Conservation (phyloP, 2,797 vertebrate species). For the Enteromius viviparus region DNA sequence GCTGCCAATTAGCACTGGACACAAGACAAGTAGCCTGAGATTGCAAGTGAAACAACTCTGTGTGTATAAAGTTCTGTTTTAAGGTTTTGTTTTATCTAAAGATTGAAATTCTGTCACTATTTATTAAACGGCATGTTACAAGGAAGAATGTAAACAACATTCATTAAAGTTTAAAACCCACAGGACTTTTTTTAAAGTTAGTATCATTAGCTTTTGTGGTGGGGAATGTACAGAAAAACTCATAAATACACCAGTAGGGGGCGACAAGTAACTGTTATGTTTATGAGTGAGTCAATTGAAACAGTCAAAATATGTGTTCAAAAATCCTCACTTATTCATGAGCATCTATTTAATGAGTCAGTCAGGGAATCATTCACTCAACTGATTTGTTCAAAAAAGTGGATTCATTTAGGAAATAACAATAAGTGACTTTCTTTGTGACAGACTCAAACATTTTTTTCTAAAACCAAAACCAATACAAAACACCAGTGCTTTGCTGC, state of each 20-base stretch:
- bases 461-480: not conserved
- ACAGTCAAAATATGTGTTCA: not conserved
- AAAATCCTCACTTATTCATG: not conserved
- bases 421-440: not conserved
- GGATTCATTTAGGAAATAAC: not conserved
- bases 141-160: not conserved
- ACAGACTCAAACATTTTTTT: not conserved
- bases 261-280: not conserved
- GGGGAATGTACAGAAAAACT: not conserved
- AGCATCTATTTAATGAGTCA: not conserved
- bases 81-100: not conserved
- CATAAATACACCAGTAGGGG: not conserved
- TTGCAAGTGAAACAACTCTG: not conserved
- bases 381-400: not conserved
- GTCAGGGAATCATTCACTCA: not conserved
- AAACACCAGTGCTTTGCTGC: not conserved
- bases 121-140: not conserved
- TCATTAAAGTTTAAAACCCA: not conserved
- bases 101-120: not conserved
- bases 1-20: conserved; percentile 44
- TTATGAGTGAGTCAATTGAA: not conserved
- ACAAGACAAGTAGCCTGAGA: not conserved
- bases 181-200: not conserved
- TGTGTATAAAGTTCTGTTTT: not conserved
- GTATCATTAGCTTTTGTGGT: not conserved